phyloP scores from a whole-genome alignment of 2,797 vertebrate species.

The Lepidocolaptes lacrymiger region DNA sequence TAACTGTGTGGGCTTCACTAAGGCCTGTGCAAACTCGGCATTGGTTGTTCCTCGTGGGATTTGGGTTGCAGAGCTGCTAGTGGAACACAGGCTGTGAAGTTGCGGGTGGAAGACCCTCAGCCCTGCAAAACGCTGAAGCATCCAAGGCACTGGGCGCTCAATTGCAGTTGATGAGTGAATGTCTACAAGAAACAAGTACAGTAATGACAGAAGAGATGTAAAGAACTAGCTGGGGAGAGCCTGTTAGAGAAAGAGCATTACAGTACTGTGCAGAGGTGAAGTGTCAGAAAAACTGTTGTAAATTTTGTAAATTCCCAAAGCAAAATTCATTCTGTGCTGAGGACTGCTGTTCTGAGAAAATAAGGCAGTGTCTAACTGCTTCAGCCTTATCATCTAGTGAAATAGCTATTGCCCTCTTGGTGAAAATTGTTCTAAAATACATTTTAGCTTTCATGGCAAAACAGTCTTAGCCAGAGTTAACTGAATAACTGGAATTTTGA shows the following conservation, averaged over 20 bases:
- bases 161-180: not conserved
- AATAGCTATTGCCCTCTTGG: not conserved
- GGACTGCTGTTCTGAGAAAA: not conserved
- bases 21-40: not conserved
- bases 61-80: not conserved
- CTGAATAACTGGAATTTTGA: not conserved
- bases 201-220: not conserved
- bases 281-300: not conserved
- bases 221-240: not conserved
- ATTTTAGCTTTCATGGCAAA: not conserved
- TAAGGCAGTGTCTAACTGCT: not conserved
- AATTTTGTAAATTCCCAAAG: not conserved
- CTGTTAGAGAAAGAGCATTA: not conserved
- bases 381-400: not conserved
- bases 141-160: accelerated
- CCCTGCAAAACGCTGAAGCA: not conserved
- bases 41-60: not conserved
- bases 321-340: not conserved
- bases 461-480: not conserved
- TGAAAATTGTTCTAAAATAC: not conserved
- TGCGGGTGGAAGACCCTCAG: not conserved
- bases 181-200: not conserved
- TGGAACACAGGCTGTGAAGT: not conserved
- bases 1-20: not conserved
- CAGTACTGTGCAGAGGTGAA: not conserved